Evolutionary conservation across 1,140 invertebrate species (phyloP).

Genomic region (Drosophila yakuba): DNA sequence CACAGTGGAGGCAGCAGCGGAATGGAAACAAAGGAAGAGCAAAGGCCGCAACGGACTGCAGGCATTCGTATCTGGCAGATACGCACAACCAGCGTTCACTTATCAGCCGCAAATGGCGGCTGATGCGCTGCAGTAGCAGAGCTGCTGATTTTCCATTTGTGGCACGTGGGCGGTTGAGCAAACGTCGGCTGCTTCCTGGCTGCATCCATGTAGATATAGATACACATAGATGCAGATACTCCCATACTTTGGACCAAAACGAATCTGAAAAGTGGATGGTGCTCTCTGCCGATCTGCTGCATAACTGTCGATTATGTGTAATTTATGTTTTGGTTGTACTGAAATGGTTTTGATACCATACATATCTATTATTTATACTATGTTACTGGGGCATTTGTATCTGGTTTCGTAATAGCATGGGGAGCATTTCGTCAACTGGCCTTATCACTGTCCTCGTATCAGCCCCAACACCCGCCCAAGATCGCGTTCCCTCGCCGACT

Average conservation of each 20-base stretch:
- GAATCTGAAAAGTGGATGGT: not conserved
- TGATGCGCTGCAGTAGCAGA: conserved; percentile 50
- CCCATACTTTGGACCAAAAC: not conserved
- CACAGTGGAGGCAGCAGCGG: conserved; percentile 15
- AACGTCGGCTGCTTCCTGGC: conserved; percentile 41
- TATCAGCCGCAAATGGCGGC: conserved; percentile 57
- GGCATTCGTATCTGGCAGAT: conserved; percentile 74
- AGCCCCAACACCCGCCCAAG: conserved; percentile 1
- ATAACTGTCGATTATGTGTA: not conserved
- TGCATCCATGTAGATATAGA: conserved; percentile 37
- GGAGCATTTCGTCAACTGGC: conserved; percentile 46
- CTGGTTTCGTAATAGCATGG: conserved; percentile 41
- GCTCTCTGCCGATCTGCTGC: too few relatives aligned
- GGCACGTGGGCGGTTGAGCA: conserved; percentile 61
- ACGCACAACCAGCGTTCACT: conserved; percentile 76
- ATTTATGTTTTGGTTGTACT: conserved; percentile 12
- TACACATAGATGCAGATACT: conserved; percentile 15
- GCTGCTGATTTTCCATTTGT: conserved; percentile 65
- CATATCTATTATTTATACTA: conserved; percentile 49
- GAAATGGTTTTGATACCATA: conserved; percentile 23
- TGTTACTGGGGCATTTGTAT: conserved; percentile 55
- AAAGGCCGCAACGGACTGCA: conserved; percentile 23
- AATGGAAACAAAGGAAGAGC: conserved; percentile 35
- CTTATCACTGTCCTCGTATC: conserved; percentile 1
- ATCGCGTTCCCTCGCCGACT: conserved; percentile 11